Conservation (phyloP, 2,113 vertebrate genomes). For the Heterotilapia buettikoferi region DNA sequence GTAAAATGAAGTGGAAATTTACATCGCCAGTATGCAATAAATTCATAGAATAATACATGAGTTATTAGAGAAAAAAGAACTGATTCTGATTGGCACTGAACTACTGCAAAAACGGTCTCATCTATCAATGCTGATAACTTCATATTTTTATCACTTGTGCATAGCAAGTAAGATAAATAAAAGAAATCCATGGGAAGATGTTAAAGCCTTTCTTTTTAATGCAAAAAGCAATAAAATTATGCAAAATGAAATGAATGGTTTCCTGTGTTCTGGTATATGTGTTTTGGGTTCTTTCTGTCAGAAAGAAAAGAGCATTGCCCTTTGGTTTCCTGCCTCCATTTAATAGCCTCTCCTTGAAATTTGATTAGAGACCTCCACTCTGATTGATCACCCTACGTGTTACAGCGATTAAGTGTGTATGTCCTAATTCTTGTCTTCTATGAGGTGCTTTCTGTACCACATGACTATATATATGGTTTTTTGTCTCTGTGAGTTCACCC, state of each 20-base stretch:
- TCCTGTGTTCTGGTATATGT: background rate
- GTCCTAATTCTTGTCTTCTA: background rate
- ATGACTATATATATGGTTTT: background rate
- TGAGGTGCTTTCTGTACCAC: background rate
- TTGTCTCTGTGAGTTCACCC: background rate
- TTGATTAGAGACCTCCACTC: background rate
- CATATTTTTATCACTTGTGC: background rate
- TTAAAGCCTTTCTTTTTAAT: background rate
- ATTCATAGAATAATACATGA: background rate
- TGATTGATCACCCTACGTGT: background rate
- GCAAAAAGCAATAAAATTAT: background rate
- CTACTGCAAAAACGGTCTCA: background rate
- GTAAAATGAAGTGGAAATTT: background rate
- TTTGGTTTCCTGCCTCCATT: background rate
- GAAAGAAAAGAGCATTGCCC: background rate
- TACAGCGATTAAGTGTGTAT: background rate
- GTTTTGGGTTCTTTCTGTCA: background rate
- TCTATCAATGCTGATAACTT: background rate
- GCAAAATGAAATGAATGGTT: background rate
- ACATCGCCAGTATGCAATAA: background rate
- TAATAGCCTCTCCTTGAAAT: background rate
- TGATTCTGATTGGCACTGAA: background rate
- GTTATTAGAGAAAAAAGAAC: background rate
- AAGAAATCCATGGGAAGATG: background rate
- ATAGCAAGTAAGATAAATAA: background rate